Evolutionary conservation across 1,140 invertebrate genomes (phyloP).

Genomic region (Heliothis virescens): DNA sequence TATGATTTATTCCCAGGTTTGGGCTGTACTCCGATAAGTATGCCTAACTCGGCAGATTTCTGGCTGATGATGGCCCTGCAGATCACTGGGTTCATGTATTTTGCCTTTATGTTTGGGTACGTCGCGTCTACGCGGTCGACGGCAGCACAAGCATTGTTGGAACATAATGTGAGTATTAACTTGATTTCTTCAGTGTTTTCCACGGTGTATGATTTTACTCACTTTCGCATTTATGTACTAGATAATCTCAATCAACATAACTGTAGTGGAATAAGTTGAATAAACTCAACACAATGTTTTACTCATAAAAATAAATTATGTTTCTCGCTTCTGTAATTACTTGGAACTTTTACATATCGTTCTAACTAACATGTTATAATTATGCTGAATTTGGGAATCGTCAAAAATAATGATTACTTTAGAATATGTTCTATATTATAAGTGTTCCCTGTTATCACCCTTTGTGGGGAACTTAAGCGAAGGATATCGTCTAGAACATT

Average conservation of each 20-base stretch:
- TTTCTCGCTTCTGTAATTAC: no score
- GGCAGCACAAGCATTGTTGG: constrained; percentile 66
- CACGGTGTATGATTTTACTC: no score
- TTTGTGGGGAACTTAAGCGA: constrained; percentile 10
- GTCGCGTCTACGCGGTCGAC: constrained; percentile 71
- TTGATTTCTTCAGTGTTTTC: not conserved
- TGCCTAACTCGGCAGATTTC: constrained; percentile 63
- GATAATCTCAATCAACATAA: no score
- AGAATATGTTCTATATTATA: not conserved
- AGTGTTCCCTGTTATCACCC: constrained; percentile 19
- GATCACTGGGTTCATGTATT: constrained; percentile 71
- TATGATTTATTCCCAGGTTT: constrained; percentile 61
- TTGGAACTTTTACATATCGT: not conserved
- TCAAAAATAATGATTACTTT: constrained; percentile 27
- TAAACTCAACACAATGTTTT: no score
- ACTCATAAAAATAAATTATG: no score
- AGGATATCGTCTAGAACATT: constrained; percentile 16
- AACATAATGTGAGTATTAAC: constrained; percentile 68
- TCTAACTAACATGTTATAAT: not conserved
- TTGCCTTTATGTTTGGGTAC: constrained; percentile 78
- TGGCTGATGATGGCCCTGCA: constrained; percentile 65
- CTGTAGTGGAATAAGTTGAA: no score
- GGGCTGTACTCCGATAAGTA: constrained; percentile 68
- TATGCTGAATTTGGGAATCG: not conserved
- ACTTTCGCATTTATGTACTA: no score